These are phyloP conservation scores for Lomographa bimaculata DNA, from an alignment of 2,888 invertebrate species.

Conservation along the genomic window DNA sequence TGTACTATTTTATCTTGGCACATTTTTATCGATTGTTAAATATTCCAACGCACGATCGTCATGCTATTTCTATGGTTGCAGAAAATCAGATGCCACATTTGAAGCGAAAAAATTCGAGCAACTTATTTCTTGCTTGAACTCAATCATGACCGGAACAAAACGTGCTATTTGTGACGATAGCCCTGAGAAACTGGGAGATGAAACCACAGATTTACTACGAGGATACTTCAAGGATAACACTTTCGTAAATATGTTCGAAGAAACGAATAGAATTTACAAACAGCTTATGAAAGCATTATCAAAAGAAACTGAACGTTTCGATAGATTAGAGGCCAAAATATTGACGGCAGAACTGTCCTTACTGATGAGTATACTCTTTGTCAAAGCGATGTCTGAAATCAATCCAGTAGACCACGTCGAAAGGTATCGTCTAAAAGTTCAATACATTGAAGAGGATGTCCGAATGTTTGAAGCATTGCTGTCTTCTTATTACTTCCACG, in stretches of 20 bases:
- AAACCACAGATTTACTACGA: slow-evolving; percentile 9
- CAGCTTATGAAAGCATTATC: slow-evolving; percentile 33
- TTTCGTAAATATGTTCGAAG: slow-evolving; percentile 41
- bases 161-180: background rate
- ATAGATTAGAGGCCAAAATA: slow-evolving; percentile 45
- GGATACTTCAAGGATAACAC: slow-evolving; percentile 44
- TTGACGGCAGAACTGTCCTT: slow-evolving; percentile 58
- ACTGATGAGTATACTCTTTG: slow-evolving; percentile 80
- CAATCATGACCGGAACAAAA: slow-evolving; percentile 24
- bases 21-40: too few relatives aligned
- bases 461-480: slow-evolving; percentile 81
- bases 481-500: slow-evolving; percentile 82
- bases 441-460: slow-evolving; percentile 88
- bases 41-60: too few relatives aligned
- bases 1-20: too few relatives aligned
- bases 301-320: slow-evolving; percentile 7
- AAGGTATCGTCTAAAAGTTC: slow-evolving; percentile 88
- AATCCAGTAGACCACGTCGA: slow-evolving; percentile 93
- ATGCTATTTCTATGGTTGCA: too few relatives aligned
- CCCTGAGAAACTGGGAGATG: background rate
- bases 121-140: slow-evolving; percentile 48
- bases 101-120: slow-evolving; percentile 64
- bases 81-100: slow-evolving; percentile 57
- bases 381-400: slow-evolving; percentile 84
- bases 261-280: slow-evolving; percentile 44